Percentiles rank a stretch among this genome's conserved stretches.
Conservation (phyloP, 2,888 invertebrate species). For the Drosophila affinis region DNA sequence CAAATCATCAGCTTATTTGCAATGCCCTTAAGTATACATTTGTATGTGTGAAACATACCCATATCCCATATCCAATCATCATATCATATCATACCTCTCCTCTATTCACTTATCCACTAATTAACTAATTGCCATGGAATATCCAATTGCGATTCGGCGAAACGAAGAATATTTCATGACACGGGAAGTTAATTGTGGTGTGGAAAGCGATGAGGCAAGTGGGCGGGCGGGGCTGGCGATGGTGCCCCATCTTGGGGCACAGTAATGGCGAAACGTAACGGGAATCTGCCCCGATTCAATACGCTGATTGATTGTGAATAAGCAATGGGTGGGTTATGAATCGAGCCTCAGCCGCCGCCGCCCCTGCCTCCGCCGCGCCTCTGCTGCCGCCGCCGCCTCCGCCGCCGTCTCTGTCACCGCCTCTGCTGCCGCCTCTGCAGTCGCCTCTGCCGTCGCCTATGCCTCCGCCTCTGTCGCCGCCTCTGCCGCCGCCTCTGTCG, state of each 20-base stretch:
- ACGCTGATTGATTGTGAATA: conserved; percentile 65
- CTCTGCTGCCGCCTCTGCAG: background rate
- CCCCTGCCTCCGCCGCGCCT: background rate
- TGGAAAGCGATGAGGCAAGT: conserved; percentile 4
- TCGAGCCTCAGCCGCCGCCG: background rate
- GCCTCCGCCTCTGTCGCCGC: no score
- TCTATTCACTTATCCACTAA: conserved; percentile 47
- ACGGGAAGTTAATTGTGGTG: conserved; percentile 1
- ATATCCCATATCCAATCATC: background rate
- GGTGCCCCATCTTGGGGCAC: no score
- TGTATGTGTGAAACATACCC: background rate
- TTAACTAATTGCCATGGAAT: conserved; percentile 66
- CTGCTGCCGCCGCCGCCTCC: background rate
- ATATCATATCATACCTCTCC: background rate
- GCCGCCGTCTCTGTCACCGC: no score
- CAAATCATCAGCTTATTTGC: background rate
- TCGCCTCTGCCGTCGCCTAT: background rate
- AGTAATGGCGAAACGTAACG: conserved; percentile 14
- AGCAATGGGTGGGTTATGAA: conserved; percentile 40
- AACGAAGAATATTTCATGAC: conserved; percentile 25
- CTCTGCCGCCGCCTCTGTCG: background rate
- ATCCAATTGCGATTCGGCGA: conserved; percentile 28
- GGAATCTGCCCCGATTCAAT: conserved; percentile 41
- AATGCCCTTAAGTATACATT: background rate
- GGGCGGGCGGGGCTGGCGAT: background rate